Evolutionary conservation across 2,888 invertebrate species (phyloP).

Genomic region (Drosophila birchii): DNA sequence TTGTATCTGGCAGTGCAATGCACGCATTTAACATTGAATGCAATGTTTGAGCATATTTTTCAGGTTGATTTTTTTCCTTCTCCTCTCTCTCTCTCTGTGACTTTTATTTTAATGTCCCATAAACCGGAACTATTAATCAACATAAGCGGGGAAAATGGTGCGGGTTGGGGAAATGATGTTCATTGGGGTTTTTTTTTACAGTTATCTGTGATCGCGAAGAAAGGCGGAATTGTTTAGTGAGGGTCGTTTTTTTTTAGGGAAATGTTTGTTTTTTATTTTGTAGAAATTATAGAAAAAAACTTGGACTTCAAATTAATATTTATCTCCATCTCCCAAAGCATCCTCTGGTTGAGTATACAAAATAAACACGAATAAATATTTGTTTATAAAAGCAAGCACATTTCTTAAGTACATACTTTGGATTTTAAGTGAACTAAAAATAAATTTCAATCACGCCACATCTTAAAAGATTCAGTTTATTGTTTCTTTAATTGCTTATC

Average conservation of each 20-base stretch:
- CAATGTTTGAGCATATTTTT: slow-evolving; percentile 48
- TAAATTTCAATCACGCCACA: slow-evolving; percentile 22
- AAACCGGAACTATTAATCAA: slow-evolving; percentile 66
- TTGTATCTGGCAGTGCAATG: slow-evolving; percentile 64
- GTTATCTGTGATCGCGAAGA: slow-evolving; percentile 35
- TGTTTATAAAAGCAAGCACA: background rate
- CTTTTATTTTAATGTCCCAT: slow-evolving; percentile 59
- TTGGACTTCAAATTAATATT: background rate
- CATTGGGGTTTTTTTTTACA: slow-evolving; percentile 11
- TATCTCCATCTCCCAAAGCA: background rate
- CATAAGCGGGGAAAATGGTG: slow-evolving; percentile 23
- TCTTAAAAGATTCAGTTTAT: background rate
- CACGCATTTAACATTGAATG: slow-evolving; percentile 67
- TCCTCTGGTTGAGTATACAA: background rate
- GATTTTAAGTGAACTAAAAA: slow-evolving; percentile 19
- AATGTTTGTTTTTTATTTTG: slow-evolving; percentile 1
- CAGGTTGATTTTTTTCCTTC: slow-evolving; percentile 9
- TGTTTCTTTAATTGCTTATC: slow-evolving; percentile 31
- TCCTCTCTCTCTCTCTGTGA: slow-evolving; percentile 23
- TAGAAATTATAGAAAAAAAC: background rate
- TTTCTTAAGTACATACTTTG: slow-evolving; percentile 9
- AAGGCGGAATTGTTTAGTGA: slow-evolving; percentile 59
- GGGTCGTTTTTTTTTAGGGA: slow-evolving; percentile 11
- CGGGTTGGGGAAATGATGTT: slow-evolving; percentile 38
- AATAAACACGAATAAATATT: background rate